Base-by-base conservation (phyloP, 2,113 vertebrate genomes). In the Passerina amoena region DNA sequence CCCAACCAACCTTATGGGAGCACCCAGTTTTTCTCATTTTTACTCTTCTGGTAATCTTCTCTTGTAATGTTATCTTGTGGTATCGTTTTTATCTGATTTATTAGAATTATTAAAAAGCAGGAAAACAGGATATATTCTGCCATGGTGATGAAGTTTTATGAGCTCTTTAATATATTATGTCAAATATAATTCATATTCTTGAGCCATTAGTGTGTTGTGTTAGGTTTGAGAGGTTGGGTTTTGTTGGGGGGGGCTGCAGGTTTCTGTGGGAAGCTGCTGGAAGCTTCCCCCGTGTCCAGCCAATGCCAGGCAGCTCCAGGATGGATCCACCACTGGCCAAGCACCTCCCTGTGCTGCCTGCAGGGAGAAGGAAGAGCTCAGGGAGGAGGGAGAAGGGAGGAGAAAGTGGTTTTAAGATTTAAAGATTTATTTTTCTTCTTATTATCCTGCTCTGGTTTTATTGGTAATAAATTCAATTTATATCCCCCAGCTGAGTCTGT, bases 81-180 rank as follows among this genome's bases (percentile, higher is more conserved):
- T 40, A 78, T 47, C 3, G 0, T 63, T 93, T 87, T 44, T 40
- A 51, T 59, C 69, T 78, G 57, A 89, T 93, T 89, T 92, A 90
- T 95, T 71, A 40, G 45, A 64, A 80, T 51, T 7, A 59, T 85
- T 91, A 42, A 91, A 82, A 90, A 85, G 38, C 56, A 79, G 61
- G 48, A 94, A 91, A 92, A 59, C 63, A 78, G 54, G 70, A 57
- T 82, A 18, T 38, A 38, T 90, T 86, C 71, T 93, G 73, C 42
- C 57, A 69, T 4, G 18, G 10, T 92, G 76, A 86, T 73, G 51
- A 92, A 90, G 48, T 54, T 94, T 94, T 92, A 94, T 60, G 76
- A 92, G 48, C 50, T 65, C n/a, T 82, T 85, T 95, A 94, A 89
- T 95, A 48, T 11, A 11, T 77, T 54, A 17, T 73, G 69, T 64